phyloP scores from a whole-genome alignment of 2,888 invertebrate genomes.

The Parasteatoda lunata region DNA sequence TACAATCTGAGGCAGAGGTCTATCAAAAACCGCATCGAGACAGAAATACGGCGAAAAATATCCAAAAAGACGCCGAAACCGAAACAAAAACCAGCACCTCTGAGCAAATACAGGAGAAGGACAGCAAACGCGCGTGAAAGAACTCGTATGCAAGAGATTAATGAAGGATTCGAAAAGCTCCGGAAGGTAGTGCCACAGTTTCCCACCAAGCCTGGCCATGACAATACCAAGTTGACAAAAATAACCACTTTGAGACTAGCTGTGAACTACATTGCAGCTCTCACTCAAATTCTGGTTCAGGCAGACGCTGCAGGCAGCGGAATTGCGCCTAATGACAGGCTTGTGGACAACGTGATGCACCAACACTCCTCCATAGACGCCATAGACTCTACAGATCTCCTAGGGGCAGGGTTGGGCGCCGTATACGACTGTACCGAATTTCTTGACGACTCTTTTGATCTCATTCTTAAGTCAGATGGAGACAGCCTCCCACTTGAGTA shows the following conservation, averaged over 20 bases:
- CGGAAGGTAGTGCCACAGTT: constrained; percentile 83
- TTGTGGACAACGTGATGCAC: constrained; percentile 19
- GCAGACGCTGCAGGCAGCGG: constrained; percentile 35
- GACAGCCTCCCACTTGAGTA: constrained; percentile 76
- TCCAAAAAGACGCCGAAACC: constrained; percentile 73
- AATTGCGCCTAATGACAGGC: constrained; percentile 22
- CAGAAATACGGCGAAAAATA: constrained; percentile 72
- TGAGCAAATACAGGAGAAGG: constrained; percentile 91
- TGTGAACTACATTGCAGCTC: constrained; percentile 88
- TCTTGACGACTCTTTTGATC: constrained; percentile 74
- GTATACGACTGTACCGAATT: constrained; percentile 38
- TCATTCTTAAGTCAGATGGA: constrained; percentile 79
- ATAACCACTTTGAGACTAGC: constrained; percentile 90
- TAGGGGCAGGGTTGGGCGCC: constrained; percentile 62
- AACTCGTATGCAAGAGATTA: constrained; percentile 91
- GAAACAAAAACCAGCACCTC: constrained; percentile 77
- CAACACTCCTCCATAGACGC: constrained; percentile 56
- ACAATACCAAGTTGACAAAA: constrained; percentile 83
- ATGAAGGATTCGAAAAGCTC: constrained; percentile 88
- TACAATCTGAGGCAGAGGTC: constrained; percentile 83
- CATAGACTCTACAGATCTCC: constrained; percentile 59
- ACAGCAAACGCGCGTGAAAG: constrained; percentile 92
- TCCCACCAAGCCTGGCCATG: constrained; percentile 69
- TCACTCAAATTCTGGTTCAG: constrained; percentile 73
- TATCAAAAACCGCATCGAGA: constrained; percentile 76